Evolutionary conservation across 2,113 vertebrate species (phyloP), one percentile per base, ranked within the genome.

Genomic region (Melanostigma gelatinosum): DNA sequence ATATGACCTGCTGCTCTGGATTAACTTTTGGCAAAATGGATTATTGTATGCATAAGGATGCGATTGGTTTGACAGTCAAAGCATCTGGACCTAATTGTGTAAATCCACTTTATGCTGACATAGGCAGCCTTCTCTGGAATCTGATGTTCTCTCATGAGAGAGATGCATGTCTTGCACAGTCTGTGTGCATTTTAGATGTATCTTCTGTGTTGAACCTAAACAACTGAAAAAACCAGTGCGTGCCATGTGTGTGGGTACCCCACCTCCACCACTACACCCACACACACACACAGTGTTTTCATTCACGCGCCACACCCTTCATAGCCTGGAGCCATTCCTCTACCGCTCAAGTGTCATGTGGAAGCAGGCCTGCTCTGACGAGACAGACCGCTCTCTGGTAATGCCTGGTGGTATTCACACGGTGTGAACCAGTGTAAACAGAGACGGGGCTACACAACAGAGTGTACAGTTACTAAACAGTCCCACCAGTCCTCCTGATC

Each of bases 381-480:
- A 81, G 66, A 80, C 42, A 79, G 38, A 24, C 11, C 67, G 38
- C 72, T 55, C 67, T 82, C 79, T 83, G 34, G 61, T 89, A 86
- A 86, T 69, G 75, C 32, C 54, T 57, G 52, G 40, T 80, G 73
- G 20, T 75, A 83, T 81, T 82, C 85, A 86, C 22, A 74, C 52
- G 72, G 20, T 34, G 34, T 34, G 44, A 62, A 82, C 78, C 65
- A 77, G 75, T 72, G 91, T 91, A 93, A 94, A 93, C 86, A 92
- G 78, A 89, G 79, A 85, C 87, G 48, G 55, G 76, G 74, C 78
- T 55, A 64, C 68, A 68, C 62, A 73, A 38, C 61, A 63, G 61
- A 58, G 91, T 89, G 86, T 93, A 84, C 16, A 61, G 72, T 94
- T 94, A 90, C 92, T 79, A 24, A 32, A 69, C 34, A 71, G 73